A percentile compares a stretch with the other conserved stretches of the same genome.
Evolutionary conservation across 2,888 invertebrate species (phyloP).

Genomic region (Caenorhabditis sp.): DNA sequence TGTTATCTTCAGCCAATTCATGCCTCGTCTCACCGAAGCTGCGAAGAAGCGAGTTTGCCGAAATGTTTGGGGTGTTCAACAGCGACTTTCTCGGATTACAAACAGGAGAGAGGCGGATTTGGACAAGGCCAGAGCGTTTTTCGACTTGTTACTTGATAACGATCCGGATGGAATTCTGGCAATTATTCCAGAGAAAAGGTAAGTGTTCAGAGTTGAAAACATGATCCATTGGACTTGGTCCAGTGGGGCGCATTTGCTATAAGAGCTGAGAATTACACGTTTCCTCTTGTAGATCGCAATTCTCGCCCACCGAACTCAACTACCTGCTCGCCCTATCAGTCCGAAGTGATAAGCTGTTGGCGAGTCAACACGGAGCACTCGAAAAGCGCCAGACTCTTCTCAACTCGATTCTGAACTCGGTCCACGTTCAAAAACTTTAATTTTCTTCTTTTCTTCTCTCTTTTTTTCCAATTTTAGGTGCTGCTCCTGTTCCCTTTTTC

Average conservation of each 20-base stretch:
- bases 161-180: slow-evolving; percentile 84
- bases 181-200: slow-evolving; percentile 85
- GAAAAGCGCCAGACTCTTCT: slow-evolving; percentile 88
- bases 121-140: slow-evolving; percentile 89
- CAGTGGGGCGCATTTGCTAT: too few species aligned
- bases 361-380: slow-evolving; percentile 83
- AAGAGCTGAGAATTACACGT: too few species aligned
- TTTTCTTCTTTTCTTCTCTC: not conserved
- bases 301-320: slow-evolving; percentile 62
- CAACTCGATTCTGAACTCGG: slow-evolving; percentile 88
- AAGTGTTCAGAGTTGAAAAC: too few species aligned
- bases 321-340: slow-evolving; percentile 87
- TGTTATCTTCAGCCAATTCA: slow-evolving; percentile 87
- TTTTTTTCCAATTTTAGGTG: slow-evolving; percentile 23
- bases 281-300: slow-evolving; percentile 36
- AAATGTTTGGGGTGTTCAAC: slow-evolving; percentile 91
- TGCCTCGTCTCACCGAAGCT: slow-evolving; percentile 90
- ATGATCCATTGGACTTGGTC: too few species aligned
- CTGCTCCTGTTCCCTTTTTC: slow-evolving; percentile 15
- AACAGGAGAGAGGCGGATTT: slow-evolving; percentile 87
- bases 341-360: slow-evolving; percentile 85
- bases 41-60: slow-evolving; percentile 89
- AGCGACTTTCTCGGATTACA: slow-evolving; percentile 91
- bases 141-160: slow-evolving; percentile 71
- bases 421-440: slow-evolving; percentile 12